A percentile compares a stretch with the other conserved stretches of the same genome.
Evolutionary conservation across 2,113 vertebrate genomes (phyloP).

Genomic region (Eonycteris spelaea): DNA sequence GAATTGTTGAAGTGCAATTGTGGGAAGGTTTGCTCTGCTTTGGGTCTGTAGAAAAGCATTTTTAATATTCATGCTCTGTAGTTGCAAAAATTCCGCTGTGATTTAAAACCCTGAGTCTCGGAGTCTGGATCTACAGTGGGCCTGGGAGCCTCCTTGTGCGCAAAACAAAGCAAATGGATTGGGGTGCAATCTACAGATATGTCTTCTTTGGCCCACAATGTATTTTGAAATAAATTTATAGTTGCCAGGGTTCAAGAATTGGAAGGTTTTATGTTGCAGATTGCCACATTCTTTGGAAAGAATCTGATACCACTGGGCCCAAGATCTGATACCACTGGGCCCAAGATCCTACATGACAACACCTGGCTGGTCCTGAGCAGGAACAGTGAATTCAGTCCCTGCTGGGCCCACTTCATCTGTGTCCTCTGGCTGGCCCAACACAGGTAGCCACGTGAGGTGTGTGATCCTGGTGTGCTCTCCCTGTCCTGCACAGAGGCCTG

Average conservation of each 20-base stretch:
- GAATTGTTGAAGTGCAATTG: background rate
- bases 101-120: background rate
- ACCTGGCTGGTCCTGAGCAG: too few species aligned
- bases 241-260: background rate
- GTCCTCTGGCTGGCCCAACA: background rate
- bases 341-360: fast-evolving
- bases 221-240: background rate
- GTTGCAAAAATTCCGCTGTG: background rate
- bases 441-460: background rate
- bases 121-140: background rate
- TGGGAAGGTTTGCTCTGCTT: background rate
- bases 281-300: background rate
- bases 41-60: background rate
- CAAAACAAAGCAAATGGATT: background rate
- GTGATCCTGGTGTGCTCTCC: background rate
- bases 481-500: background rate
- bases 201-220: background rate
- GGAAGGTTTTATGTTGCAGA: background rate
- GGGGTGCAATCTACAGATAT: fast-evolving
- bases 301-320: background rate
- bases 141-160: background rate
- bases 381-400: fast-evolving
- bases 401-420: background rate
- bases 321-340: fast-evolving
- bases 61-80: too few species aligned